Conservation (phyloP, 2,888 invertebrate genomes). For the Xanthorhoe spadicearia region DNA sequence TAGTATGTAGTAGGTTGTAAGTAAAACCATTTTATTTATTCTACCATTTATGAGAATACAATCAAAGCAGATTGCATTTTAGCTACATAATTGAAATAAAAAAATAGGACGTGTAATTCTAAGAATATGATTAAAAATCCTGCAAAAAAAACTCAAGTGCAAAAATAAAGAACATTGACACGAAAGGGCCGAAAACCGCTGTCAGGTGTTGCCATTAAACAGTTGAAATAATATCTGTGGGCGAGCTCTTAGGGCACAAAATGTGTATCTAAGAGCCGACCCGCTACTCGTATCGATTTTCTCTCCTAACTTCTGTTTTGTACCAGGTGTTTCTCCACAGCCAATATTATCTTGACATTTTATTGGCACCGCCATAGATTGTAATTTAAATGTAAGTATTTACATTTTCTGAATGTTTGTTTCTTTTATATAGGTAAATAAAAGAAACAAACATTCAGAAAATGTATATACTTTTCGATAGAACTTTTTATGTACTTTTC, state of each 20-base stretch:
- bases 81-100: no score
- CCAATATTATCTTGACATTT: constrained; percentile 73
- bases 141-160: background rate
- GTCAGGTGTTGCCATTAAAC: constrained; percentile 6
- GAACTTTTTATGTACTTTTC: no score
- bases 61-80: no score
- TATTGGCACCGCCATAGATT: constrained; percentile 63
- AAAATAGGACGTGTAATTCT: no score
- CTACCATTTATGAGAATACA: no score
- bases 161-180: constrained; percentile 3
- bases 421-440: no score
- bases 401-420: constrained; percentile 21
- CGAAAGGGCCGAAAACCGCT: constrained; percentile 2
- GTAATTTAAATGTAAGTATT: constrained; percentile 67
- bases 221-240: constrained; percentile 22
- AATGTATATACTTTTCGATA: no score
- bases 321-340: constrained; percentile 67
- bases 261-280: constrained; percentile 34
- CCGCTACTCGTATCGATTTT: constrained; percentile 59
- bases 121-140: no score
- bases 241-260: constrained; percentile 21
- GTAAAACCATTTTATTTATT: no score
- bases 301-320: constrained; percentile 57
- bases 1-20: no score
- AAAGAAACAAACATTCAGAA: no score